Evolutionary conservation across 1,140 invertebrate species (phyloP), one percentile per base, ranked within the genome.

Genomic region (Diuraphis noxia): DNA sequence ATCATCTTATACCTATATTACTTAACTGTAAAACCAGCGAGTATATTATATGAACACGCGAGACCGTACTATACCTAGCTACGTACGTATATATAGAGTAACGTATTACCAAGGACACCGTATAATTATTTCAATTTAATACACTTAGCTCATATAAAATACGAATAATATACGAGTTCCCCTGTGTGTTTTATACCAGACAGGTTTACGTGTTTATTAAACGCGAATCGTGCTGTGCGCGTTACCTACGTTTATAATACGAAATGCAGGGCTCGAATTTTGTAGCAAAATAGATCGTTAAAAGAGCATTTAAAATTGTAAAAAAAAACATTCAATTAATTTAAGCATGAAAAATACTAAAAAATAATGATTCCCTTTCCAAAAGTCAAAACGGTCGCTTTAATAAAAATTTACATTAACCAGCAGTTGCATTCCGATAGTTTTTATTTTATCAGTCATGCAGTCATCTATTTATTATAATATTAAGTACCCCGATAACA

Each of bases 91-190:
- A 43, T 30, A 19, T 30, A 17, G 9, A 40, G 4, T 43, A 85
- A 19, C 17, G 41, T 7, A 85, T 43, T 46, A 30, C 10, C 87
- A 63, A 72, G 87, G 52, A 40, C 52, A 40, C 36, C 30, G 38
- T 72, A 63, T 88, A 88, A 88, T 88, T 88, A 63, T 41, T 88
- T 85, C 79, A 36, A 81, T 81, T 81, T 38, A 38, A 38, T 81
- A 25, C 38, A 81, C 79, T 81, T 36, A 23, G 72, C 72, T 36
- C 30, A 13, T 77, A 77, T 49, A n/a, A n/a, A n/a, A n/a, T n/a
- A n/a, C 56, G 56, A 10, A 63, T 63, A 63, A 30, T 9, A 34
- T 19, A 77, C 34, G 72, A n/a, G 56, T n/a, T 63, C 4, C 56
- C n/a, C 30, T 17, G 10, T 63, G 56, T 63, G 56, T 63, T 63